These are phyloP conservation scores for Corythornis cristatus DNA, from an alignment of 2,113 vertebrate species.

Conservation along the genomic window DNA sequence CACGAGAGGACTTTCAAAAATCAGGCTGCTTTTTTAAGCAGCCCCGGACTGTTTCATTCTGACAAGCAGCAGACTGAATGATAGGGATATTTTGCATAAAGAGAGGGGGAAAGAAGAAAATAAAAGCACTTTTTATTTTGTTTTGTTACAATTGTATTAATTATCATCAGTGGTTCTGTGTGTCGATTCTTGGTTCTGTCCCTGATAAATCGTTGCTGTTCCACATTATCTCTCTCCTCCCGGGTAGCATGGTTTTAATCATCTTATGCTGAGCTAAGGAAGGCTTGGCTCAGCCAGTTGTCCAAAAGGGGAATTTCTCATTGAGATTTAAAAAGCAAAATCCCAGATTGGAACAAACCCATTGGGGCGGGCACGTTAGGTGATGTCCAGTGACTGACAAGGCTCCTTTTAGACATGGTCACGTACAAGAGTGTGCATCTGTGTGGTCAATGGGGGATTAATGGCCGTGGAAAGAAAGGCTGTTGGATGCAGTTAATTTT, in stretches of 20 bases:
- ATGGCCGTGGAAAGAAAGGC: background rate
- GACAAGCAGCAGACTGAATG: background rate
- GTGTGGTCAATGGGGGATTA: background rate
- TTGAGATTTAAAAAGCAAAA: slow-evolving; percentile 64
- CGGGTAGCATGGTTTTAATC: slow-evolving; percentile 62
- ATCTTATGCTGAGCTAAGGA: slow-evolving; percentile 64
- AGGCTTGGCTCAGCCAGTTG: slow-evolving; percentile 62
- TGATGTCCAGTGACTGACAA: slow-evolving; percentile 10
- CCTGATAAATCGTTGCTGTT: slow-evolving; percentile 47
- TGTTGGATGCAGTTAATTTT: slow-evolving; percentile 16
- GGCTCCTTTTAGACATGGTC: slow-evolving; percentile 8
- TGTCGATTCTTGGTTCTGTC: slow-evolving; percentile 37
- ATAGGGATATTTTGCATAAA: background rate
- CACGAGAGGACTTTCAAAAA: background rate
- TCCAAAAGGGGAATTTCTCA: slow-evolving; percentile 51
- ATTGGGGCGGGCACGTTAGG: background rate
- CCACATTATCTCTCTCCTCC: slow-evolving; percentile 58
- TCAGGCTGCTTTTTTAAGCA: slow-evolving; percentile 4
- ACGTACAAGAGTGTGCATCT: background rate
- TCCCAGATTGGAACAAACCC: slow-evolving; percentile 41
- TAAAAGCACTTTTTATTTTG: background rate
- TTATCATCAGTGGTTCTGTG: background rate
- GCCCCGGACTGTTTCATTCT: background rate
- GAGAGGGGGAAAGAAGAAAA: background rate
- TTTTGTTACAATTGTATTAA: background rate